Evolutionary conservation across 2,888 invertebrate species (phyloP), one percentile per base, ranked within the genome.

Genomic region (Palloptera scutellata): DNA sequence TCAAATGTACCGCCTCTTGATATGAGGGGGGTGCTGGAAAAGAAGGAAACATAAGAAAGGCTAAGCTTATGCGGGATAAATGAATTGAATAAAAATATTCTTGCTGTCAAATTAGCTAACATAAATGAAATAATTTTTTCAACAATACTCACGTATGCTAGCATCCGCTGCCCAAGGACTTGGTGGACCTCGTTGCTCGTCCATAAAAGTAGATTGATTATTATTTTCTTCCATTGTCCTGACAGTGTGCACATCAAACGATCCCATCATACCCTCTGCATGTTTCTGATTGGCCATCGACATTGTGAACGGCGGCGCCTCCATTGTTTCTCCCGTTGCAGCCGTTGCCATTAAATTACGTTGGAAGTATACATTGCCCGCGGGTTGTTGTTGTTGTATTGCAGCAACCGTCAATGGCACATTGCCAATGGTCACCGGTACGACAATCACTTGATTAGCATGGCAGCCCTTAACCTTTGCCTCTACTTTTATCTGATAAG

Each of bases 351-450:
- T 41, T 69, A 71, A 12, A 30, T 12, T 13, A 9, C 8, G 45
- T 61, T 59, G 15, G 19, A 40, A 11, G 15, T 13, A 12, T 6
- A 1, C 40, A 1, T 10, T 12, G 12, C 19, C 40, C 48, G 9
- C 13, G 19, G 61, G 75, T 1, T 76, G 74, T 1, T 76, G 74
- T 11, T 74, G 74, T 17, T 75, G 68, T 30, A 73, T 67, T 17
- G 73, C 63, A 0, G 70, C 71, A 13, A 53, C 58, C 17, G 60
- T 62, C 1, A 82, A 67, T 0, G 85, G 84, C 1, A 84, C 77
- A 70, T 80, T 83, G 11, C 85, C 85, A 54, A 86, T 82, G 11
- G 81, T 81, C 0, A 85, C 74, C 0, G 84, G 83, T 52, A 80
- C 73, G 1, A 72, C 74, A 0, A 80, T 69, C 0, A 71, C 62